A percentile compares a stretch with the other conserved stretches of the same genome.
Conservation (phyloP, 1,140 invertebrate species). For the Gerris buenoi region DNA sequence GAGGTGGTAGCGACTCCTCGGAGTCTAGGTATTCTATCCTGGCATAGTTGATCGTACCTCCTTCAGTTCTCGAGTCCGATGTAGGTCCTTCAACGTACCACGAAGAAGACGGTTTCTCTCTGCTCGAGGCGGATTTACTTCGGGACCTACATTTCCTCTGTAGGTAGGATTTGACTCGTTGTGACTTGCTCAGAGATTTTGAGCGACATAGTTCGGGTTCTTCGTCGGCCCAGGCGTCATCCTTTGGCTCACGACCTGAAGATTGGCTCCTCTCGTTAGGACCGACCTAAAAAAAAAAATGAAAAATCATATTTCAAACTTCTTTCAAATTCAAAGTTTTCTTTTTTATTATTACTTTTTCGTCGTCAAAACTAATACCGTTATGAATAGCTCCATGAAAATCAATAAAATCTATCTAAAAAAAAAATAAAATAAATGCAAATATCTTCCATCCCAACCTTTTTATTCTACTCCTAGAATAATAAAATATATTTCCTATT, state of each 20-base stretch:
- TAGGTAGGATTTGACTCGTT: slow-evolving; percentile 15
- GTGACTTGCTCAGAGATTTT: slow-evolving; percentile 13
- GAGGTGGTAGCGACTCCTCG: not conserved
- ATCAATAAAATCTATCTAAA: too few species aligned
- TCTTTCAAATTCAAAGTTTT: too few species aligned
- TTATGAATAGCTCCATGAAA: too few species aligned
- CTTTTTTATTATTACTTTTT: too few species aligned
- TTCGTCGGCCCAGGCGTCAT: not conserved
- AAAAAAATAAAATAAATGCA: too few species aligned
- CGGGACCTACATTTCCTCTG: slow-evolving; percentile 15
- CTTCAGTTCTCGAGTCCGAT: slow-evolving; percentile 11
- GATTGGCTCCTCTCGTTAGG: not conserved
- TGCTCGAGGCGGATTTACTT: not conserved
- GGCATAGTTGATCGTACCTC: slow-evolving; percentile 5
- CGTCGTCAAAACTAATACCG: too few species aligned
- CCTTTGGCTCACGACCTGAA: not conserved
- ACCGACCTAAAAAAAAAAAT: not conserved
- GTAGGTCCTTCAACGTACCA: slow-evolving; percentile 11
- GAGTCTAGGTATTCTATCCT: not conserved
- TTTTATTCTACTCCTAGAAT: too few species aligned
- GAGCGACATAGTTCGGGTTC: not conserved
- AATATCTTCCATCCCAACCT: too few species aligned
- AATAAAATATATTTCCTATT: too few species aligned
- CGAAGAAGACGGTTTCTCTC: slow-evolving; percentile 1
- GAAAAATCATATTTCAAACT: too few species aligned